These are phyloP conservation scores for Gallinago jamesoni DNA, from an alignment of 2,113 vertebrate genomes.

Conservation along the genomic window DNA sequence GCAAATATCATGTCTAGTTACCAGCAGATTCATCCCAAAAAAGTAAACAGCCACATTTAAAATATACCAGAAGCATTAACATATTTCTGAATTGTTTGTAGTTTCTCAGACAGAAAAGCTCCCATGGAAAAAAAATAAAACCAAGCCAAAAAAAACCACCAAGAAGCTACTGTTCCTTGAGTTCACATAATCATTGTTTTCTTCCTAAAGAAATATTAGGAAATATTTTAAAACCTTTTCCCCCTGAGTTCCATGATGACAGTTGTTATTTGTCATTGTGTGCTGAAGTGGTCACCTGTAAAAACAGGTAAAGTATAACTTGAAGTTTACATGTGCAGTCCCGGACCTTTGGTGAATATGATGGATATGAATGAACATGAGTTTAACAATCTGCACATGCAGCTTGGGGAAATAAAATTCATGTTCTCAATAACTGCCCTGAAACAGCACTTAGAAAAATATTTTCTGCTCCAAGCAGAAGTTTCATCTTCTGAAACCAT, in stretches of 20 bases:
- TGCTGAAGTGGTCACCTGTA: not conserved
- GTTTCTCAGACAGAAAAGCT: not conserved
- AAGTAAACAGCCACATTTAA: not conserved
- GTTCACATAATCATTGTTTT: not conserved
- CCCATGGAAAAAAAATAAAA: not conserved
- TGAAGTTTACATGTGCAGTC: not conserved
- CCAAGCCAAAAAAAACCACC: not conserved
- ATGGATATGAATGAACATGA: not conserved
- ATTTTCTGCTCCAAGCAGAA: not conserved
- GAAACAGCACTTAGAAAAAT: not conserved
- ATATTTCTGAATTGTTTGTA: not conserved
- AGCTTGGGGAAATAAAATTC: not conserved
- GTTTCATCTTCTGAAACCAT: not conserved
- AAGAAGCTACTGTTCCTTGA: not conserved
- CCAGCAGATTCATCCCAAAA: not conserved
- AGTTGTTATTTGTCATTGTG: not conserved
- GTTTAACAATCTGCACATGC: not conserved
- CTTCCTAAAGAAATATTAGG: not conserved
- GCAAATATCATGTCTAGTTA: not conserved
- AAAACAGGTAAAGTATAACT: not conserved
- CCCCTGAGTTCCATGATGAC: not conserved
- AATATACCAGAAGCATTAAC: not conserved
- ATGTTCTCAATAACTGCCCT: not conserved
- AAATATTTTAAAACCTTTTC: not conserved
- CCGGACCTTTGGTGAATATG: not conserved